Evolutionary conservation across 2,113 vertebrate genomes (phyloP).

Genomic region (Columbina picui): DNA sequence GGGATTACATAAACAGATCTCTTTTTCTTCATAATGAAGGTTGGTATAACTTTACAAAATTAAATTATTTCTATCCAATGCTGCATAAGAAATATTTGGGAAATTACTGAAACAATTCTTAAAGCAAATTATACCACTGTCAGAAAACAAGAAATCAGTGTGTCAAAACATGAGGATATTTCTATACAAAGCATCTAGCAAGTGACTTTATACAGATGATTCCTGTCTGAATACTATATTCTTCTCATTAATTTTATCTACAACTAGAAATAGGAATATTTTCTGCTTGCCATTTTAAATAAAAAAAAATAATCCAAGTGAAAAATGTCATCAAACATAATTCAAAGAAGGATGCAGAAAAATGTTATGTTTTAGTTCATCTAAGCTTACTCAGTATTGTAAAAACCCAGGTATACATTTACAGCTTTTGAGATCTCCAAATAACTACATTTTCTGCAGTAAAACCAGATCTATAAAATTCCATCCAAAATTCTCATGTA

Average conservation of each 20-base stretch:
- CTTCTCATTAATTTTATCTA: constrained; percentile 68
- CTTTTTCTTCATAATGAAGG: not conserved
- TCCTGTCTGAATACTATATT: constrained; percentile 58
- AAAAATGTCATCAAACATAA: constrained; percentile 30
- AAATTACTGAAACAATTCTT: constrained; percentile 72
- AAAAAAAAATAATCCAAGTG: constrained; percentile 11
- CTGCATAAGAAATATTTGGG: constrained; percentile 63
- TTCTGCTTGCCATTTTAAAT: constrained; percentile 41
- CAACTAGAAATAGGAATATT: constrained; percentile 37
- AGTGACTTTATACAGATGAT: constrained; percentile 37
- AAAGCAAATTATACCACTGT: constrained; percentile 76
- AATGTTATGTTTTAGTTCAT: constrained; percentile 56
- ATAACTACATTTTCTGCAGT: constrained; percentile 31
- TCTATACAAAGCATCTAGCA: constrained; percentile 45
- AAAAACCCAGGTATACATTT: constrained; percentile 31
- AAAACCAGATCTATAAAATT: constrained; percentile 59
- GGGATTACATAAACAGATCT: constrained; percentile 1
- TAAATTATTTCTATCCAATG: constrained; percentile 54
- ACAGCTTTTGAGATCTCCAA: constrained; percentile 22
- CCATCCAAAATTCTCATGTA: not conserved
- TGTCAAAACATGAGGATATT: constrained; percentile 73
- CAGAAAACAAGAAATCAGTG: constrained; percentile 74
- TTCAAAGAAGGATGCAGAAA: not conserved
- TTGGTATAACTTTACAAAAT: constrained; percentile 49
- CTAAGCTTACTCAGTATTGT: not conserved